Conservation (phyloP, 2,888 invertebrate genomes). For the Sipha maydis region DNA sequence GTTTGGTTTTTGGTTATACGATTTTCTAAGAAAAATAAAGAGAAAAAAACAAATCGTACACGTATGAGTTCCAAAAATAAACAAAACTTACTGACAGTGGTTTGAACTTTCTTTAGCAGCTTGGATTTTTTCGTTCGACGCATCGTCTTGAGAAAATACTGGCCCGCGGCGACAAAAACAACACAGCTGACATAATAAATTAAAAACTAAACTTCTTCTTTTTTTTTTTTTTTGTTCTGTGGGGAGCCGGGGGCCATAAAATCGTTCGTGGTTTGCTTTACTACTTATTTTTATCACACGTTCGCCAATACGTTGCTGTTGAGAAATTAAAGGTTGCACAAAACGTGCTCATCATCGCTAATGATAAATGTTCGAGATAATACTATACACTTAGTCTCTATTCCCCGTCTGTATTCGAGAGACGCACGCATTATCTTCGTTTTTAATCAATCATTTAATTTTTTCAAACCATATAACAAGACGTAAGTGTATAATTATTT, state of each 20-base stretch:
- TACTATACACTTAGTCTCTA: background rate
- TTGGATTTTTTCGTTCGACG: background rate
- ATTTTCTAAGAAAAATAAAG: background rate
- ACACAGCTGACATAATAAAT: background rate
- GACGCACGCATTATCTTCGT: background rate
- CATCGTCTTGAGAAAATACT: background rate
- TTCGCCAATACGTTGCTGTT: background rate
- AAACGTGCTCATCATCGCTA: background rate
- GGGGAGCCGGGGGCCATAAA: background rate
- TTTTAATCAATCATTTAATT: no score
- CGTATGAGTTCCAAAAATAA: background rate
- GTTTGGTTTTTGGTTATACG: background rate
- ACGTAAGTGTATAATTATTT: slow-evolving; percentile 63
- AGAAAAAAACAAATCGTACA: background rate
- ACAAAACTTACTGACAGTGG: background rate
- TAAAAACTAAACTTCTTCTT: background rate
- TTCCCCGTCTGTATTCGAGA: background rate
- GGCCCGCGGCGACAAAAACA: background rate
- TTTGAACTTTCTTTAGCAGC: background rate
- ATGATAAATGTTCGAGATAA: background rate
- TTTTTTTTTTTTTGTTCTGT: background rate
- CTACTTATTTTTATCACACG: background rate
- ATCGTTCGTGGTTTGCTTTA: background rate
- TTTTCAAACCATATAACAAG: background rate
- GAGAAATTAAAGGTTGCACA: background rate